Evolutionary conservation across 2,888 invertebrate genomes (phyloP), one percentile per base, ranked within the genome.

Genomic region (Oxytorus armatus): DNA sequence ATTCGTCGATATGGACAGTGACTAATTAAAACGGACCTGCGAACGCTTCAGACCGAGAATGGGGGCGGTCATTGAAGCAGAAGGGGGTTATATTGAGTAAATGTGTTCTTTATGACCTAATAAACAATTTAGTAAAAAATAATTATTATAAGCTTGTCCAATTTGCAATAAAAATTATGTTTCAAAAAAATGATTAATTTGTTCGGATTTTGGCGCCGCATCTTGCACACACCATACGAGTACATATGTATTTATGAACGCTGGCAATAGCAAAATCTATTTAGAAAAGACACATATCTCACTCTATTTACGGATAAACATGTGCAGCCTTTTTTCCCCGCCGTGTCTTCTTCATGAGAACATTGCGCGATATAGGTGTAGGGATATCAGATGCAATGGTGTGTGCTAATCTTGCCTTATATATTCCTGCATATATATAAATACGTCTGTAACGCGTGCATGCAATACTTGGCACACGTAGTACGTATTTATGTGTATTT

Each of bases 251-350:
- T 63, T 25, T 21, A 18, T 23, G 29, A 25, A 47, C 42, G 36
- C 16, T 33, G 23, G 33, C 21, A 33, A 18, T 23, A 33, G 59
- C n/a, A 39, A 14, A 44, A 72, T 73, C 73, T 61, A 18, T 25
- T 7, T 47, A 42, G 8, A 55, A 33, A 57, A 39, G 63, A 75
- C 69, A 44, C 74, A 65, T 69, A 69, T 79, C 74, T 65, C 69
- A 75, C 69, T 79, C 66, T 69, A 47, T 79, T 75, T 69, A 69
- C 69, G 79, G 79, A 79, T 79, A 74, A 79, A 74, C 61, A 74
- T 79, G 51, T 53, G 25, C 18, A 44, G 33, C 68, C 33, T 63
- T 55, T 61, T 61, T 68, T 39, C 8, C 25, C 73, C n/a, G 25
- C 59, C 36, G 25, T 57, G 16, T 33, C 10, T 39, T 69, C 29